Evolutionary conservation across 2,113 vertebrate species (phyloP).

Genomic region (Nothobranchius kuhntae): DNA sequence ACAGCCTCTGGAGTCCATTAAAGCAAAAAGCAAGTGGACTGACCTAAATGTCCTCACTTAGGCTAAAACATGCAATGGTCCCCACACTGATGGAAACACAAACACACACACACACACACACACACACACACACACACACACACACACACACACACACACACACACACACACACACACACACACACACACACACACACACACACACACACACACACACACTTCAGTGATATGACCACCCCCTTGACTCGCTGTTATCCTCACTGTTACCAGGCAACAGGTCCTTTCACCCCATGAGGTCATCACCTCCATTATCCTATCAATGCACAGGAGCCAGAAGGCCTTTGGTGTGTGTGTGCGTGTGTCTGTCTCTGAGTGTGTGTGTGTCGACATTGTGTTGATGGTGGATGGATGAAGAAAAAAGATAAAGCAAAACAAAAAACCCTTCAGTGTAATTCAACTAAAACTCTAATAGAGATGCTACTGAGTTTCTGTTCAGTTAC

Average conservation of each 20-base stretch:
- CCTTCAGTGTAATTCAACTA: constrained; percentile 1
- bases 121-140: no score
- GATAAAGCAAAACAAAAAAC: no score
- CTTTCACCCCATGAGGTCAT: constrained; percentile 75
- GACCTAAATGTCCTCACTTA: no score
- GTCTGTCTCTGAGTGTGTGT: background rate
- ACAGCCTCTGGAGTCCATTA: no score
- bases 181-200: constrained; percentile 17
- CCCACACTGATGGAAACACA: no score
- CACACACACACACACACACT: constrained; percentile 31
- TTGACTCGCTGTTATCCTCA: constrained; percentile 48
- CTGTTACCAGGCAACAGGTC: constrained; percentile 79
- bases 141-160: background rate
- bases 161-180: no score
- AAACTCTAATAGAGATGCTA: background rate
- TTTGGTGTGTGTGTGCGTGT: constrained; percentile 11
- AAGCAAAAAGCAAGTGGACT: no score
- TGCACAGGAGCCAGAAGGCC: constrained; percentile 48
- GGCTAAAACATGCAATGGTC: no score
- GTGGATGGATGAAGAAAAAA: no score
- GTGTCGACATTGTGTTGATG: no score
- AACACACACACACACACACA: no score
- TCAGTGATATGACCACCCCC: constrained; percentile 41
- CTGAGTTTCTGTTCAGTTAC: background rate
- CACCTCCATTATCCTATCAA: constrained; percentile 73